phyloP scores from a whole-genome alignment of 2,797 vertebrate species.

The Poeciliopsis presidionis region DNA sequence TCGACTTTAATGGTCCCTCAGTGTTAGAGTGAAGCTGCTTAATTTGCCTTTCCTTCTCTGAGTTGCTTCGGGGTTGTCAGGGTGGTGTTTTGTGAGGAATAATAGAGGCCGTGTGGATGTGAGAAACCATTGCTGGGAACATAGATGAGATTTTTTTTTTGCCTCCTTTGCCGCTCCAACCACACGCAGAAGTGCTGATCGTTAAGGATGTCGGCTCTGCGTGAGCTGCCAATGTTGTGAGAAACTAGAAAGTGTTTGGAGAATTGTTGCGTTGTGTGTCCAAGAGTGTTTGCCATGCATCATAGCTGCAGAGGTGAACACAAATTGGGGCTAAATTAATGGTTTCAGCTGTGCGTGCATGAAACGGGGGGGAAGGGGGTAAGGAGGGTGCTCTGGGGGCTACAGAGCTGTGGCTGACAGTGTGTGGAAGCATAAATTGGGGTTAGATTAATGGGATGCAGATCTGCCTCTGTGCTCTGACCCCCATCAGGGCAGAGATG shows the following conservation, averaged over 20 bases:
- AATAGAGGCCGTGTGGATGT: conserved; percentile 48
- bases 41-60: conserved; percentile 74
- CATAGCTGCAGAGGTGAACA: conserved; percentile 64
- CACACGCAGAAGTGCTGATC: conserved; percentile 2
- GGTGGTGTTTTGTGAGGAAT: conserved; percentile 45
- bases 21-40: conserved; percentile 75
- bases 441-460: conserved; percentile 79
- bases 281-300: conserved; percentile 55
- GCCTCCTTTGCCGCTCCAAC: conserved; percentile 22
- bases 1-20: conserved; percentile 75
- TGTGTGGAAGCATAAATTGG: conserved; percentile 81
- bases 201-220: conserved; percentile 38
- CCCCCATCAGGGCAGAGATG: conserved; percentile 81
- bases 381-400: conserved; percentile 1
- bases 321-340: conserved; percentile 78
- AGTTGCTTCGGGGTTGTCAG: conserved; percentile 70
- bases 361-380: neutral
- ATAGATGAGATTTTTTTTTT: conserved; percentile 12
- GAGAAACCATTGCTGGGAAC: conserved; percentile 21
- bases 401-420: conserved; percentile 65
- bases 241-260: conserved; percentile 15
- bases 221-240: conserved; percentile 16
- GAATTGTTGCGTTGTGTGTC: conserved; percentile 18
- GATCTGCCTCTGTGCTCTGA: conserved; percentile 78
- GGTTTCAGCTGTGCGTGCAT: conserved; percentile 37